phyloP scores from a whole-genome alignment of 2,797 vertebrate species.

The Pseudochromis fuscus region DNA sequence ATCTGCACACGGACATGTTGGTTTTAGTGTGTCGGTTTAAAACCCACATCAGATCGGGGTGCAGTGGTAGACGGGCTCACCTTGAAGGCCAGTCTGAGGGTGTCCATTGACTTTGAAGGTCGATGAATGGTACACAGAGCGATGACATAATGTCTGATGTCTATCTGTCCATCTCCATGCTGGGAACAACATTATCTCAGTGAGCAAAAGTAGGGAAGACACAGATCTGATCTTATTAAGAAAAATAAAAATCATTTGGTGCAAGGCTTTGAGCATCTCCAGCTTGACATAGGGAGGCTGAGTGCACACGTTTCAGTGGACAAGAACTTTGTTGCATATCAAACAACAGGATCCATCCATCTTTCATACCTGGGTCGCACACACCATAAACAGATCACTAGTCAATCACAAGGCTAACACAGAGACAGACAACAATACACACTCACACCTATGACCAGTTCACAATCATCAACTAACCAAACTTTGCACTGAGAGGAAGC shows the following conservation, averaged over 20 bases:
- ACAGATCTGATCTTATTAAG: no score
- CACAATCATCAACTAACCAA: no score
- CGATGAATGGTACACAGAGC: constrained; percentile 90
- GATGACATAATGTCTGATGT: constrained; percentile 89
- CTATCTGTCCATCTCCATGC: constrained; percentile 85
- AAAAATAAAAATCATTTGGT: no score
- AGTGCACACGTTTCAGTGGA: not conserved
- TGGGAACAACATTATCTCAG: constrained; percentile 49
- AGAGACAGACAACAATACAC: no score
- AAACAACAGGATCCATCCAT: not conserved
- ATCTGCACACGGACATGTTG: constrained; percentile 79
- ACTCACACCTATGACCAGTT: no score
- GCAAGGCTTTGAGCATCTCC: not conserved
- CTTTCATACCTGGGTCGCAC: no score
- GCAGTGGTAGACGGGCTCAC: constrained; percentile 59
- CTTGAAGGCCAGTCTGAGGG: constrained; percentile 91
- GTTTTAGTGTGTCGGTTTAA: not conserved
- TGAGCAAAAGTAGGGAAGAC: not conserved
- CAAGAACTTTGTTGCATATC: not conserved
- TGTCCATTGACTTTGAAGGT: constrained; percentile 90
- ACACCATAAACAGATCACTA: no score
- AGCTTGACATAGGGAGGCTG: not conserved
- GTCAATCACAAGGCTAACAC: no score
- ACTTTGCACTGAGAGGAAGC: no score
- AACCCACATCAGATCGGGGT: not conserved